Evolutionary conservation across 2,113 vertebrate species (phyloP), one percentile per base, ranked within the genome.

Genomic region (Mola mola): DNA sequence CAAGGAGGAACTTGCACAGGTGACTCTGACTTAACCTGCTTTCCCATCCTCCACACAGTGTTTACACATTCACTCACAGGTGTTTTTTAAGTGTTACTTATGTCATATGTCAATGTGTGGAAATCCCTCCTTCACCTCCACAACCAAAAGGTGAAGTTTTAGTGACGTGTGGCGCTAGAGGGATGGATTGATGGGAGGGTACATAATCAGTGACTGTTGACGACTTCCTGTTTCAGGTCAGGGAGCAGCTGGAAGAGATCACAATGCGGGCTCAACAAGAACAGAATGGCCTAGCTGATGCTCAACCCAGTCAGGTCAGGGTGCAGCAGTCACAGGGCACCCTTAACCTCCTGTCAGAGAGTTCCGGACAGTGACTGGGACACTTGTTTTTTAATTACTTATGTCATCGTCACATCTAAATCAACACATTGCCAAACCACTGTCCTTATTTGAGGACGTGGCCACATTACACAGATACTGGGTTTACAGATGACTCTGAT

Each of bases 1-100:
- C 51, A 95, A 89, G 72, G 83, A 92, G 36, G 96, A 97, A 75
- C 93, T 98, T 13, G 70, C 86, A 26, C 87, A 94, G 96, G 97
- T 98, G 52, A 81, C 28, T 49, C 20, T 3, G 15, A 49, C 2
- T 2, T 13, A 25, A 36, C 29, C 16, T 21, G 2, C 42, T 43
- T 52, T 66, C 29, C 46, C 13, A 15, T 26, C 6, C 0, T 42
- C 1, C 2, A 40, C 10, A 22, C 8, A 10, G 4, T 25, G 46
- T 24, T 55, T 22, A 41, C 15, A 26, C 17, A 41, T 58, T 29
- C 7, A 44, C 16, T 34, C 12, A 9, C n/a, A 13, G 20, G 4
- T 34, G 10, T 9, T 6, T 37, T 16, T 48, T 6, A 56, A 1
- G 10, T 22, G 31, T 25, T 8, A 40, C n/a, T n/a, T n/a, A n/a